Evolutionary conservation across 2,113 vertebrate genomes (phyloP), one percentile per base, ranked within the genome.

Genomic region (Hucho hucho): DNA sequence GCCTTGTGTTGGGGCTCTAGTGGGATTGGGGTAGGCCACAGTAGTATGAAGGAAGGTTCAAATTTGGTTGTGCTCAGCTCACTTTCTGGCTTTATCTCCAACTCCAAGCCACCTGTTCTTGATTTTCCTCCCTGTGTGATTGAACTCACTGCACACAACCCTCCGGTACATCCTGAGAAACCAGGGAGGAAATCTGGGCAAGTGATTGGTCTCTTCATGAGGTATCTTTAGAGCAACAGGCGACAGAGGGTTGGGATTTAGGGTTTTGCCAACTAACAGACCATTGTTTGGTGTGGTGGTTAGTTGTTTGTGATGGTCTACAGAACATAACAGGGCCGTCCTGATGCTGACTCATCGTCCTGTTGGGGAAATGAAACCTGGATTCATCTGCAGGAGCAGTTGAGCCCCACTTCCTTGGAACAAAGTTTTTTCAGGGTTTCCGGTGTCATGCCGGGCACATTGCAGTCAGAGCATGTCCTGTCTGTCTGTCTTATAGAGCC

Each of bases 371-470:
- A 89, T 90, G 76, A 89, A 90, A 88, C 78, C 78, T 81, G 75
- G 83, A 86, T 79, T 88, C 80, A 78, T 91, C 83, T 83, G 7
- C 81, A 49, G 84, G 77, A 80, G 83, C 77, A 80, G 81, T 75
- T 70, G 73, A 82, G 80, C 72, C 66, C 64, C 43, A 75, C 84
- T 87, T 82, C 86, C 83, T 83, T 74, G 12, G 64, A 86, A 82
- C 80, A 81, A 84, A 74, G 90, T 91, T 91, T 89, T 82, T 82
- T 88, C 88, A 91, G 89, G 89, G 84, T 89, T 91, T 92, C 90
- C 82, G 92, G 81, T 87, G 81, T 75, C 14, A 18, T 53, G 49
- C 16, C 16, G 49, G 49, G 49, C 49, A 14, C 16, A 16, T 53
- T 53, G 74, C 77, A 73, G 46, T 77, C 73, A 81, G 76, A 68